A percentile compares a stretch with the other conserved stretches of the same genome.
These are phyloP conservation scores for Oscheius sp. DNA, from an alignment of 2,888 invertebrate genomes.

Conservation along the genomic window DNA sequence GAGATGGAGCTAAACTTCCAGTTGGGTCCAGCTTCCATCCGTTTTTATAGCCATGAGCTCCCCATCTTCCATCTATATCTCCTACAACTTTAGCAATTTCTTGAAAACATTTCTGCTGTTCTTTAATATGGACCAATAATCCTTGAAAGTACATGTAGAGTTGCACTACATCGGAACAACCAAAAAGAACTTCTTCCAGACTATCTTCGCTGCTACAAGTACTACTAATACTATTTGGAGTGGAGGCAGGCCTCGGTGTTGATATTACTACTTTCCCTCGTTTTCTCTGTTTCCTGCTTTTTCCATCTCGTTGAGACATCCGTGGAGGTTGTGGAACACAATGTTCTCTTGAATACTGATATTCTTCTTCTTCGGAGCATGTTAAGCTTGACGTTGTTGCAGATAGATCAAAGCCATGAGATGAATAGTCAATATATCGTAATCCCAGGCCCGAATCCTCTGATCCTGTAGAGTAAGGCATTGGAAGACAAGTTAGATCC, in stretches of 20 bases:
- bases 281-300: neutral
- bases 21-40: slow-evolving; percentile 37
- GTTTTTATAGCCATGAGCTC: slow-evolving; percentile 36
- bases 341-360: neutral
- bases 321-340: neutral
- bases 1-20: slow-evolving; percentile 41
- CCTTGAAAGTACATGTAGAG: slow-evolving; percentile 50
- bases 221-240: slow-evolving; percentile 4
- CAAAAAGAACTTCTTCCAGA: neutral
- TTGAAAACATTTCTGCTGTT: slow-evolving; percentile 38
- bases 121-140: slow-evolving; percentile 34
- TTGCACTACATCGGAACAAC: slow-evolving; percentile 37
- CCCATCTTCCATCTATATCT: slow-evolving; percentile 45
- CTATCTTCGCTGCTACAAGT: slow-evolving; percentile 18
- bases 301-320: neutral
- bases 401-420: neutral
- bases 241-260: neutral
- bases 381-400: slow-evolving; percentile 9
- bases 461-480: slow-evolving; percentile 31
- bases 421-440: neutral
- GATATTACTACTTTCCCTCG: neutral
- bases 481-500: neutral
- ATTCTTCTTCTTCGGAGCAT: slow-evolving; percentile 27
- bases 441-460: slow-evolving; percentile 13
- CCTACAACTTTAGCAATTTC: slow-evolving; percentile 34